Evolutionary conservation across 2,888 invertebrate species (phyloP).

Genomic region (Dromius quadrimaculatus): DNA sequence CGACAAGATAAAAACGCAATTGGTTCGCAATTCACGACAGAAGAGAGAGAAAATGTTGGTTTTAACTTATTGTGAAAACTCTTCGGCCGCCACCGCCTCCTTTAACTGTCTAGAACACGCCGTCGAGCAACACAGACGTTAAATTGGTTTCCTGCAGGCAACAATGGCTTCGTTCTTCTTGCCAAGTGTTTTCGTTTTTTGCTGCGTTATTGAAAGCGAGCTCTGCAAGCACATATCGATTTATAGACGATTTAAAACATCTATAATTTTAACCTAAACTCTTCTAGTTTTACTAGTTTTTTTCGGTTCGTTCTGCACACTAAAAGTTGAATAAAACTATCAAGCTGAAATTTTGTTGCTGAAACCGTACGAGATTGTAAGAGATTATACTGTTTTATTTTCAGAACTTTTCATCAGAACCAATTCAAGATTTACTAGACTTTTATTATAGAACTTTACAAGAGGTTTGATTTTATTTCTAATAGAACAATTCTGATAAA

Average conservation of each 20-base stretch:
- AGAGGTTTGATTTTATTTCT: constrained; percentile 35
- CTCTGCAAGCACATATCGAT: constrained; percentile 31
- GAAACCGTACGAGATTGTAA: constrained; percentile 32
- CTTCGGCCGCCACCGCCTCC: background rate
- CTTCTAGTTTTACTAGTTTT: constrained; percentile 26
- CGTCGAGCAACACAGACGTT: constrained; percentile 30
- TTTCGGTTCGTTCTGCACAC: background rate
- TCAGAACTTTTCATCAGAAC: constrained; percentile 32
- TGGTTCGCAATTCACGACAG: constrained; percentile 34
- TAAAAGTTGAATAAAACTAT: constrained; percentile 36
- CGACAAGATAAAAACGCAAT: constrained; percentile 36
- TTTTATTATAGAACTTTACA: constrained; percentile 29
- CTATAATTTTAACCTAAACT: constrained; percentile 42
- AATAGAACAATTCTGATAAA: constrained; percentile 12
- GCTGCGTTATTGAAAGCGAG: constrained; percentile 39
- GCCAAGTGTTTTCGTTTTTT: constrained; percentile 42
- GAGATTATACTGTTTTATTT: constrained; percentile 36
- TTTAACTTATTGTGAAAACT: constrained; percentile 41
- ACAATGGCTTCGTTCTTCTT: constrained; percentile 41
- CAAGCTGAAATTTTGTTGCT: constrained; percentile 35
- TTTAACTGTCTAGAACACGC: constrained; percentile 32
- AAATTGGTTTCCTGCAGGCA: constrained; percentile 43
- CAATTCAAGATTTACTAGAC: constrained; percentile 33
- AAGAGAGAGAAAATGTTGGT: constrained; percentile 35
- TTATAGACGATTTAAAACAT: constrained; percentile 42